Evolutionary conservation across 2,113 vertebrate genomes (phyloP).

Genomic region (Channa argus): DNA sequence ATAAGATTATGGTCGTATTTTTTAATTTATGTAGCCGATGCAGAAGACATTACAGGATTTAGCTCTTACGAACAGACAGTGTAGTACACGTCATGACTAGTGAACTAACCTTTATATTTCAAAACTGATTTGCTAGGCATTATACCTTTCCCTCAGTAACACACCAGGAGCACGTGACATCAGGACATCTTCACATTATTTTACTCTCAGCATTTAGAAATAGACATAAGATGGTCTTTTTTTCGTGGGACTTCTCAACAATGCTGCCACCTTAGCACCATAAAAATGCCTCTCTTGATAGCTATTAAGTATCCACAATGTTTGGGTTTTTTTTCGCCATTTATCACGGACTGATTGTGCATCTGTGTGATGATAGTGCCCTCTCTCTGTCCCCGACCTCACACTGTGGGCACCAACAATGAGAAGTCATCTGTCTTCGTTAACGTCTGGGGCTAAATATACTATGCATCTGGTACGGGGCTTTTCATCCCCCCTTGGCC

Average conservation of each 20-base stretch:
- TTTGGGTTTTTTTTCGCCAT: slow-evolving; percentile 52
- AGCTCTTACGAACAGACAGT: too few relatives aligned
- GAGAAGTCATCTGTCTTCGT: slow-evolving; percentile 82
- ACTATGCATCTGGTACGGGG: slow-evolving; percentile 79
- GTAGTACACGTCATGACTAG: too few relatives aligned
- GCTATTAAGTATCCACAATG: slow-evolving; percentile 41
- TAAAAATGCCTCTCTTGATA: slow-evolving; percentile 42
- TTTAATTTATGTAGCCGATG: too few relatives aligned
- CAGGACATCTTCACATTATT: background rate
- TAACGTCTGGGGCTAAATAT: slow-evolving; percentile 81
- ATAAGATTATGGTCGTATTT: too few relatives aligned
- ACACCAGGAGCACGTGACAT: background rate
- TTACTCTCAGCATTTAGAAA: background rate
- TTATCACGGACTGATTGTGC: slow-evolving; percentile 59
- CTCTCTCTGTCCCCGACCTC: slow-evolving; percentile 67
- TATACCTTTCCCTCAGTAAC: background rate
- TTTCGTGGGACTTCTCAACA: background rate
- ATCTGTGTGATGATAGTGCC: slow-evolving; percentile 69
- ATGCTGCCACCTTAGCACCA: background rate
- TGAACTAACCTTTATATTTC: background rate
- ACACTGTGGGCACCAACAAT: slow-evolving; percentile 55
- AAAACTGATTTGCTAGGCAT: background rate
- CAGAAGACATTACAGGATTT: too few relatives aligned
- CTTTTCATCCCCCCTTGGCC: slow-evolving; percentile 60
- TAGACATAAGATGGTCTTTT: background rate